Evolutionary conservation across 2,797 vertebrate species (phyloP).

Genomic region (Periparus ater): DNA sequence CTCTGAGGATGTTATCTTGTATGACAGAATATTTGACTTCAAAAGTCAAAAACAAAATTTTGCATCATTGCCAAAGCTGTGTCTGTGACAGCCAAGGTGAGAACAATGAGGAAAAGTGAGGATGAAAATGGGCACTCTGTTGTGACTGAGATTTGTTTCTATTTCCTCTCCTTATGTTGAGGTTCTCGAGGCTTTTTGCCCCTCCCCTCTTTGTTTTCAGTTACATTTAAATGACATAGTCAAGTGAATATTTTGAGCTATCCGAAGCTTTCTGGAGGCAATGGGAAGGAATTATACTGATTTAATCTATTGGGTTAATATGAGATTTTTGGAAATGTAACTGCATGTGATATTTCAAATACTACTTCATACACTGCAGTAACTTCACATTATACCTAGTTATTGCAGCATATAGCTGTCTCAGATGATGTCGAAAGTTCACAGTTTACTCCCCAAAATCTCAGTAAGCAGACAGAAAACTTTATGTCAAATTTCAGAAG

Average conservation of each 20-base stretch:
- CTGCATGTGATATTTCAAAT: background rate
- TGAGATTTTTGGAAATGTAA: background rate
- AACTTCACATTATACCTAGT: background rate
- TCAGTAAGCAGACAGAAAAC: background rate
- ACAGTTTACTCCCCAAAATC: background rate
- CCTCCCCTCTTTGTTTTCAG: background rate
- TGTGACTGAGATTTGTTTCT: background rate
- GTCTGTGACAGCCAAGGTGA: background rate
- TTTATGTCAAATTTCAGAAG: background rate
- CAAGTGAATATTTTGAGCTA: background rate
- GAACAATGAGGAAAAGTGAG: constrained; percentile 2
- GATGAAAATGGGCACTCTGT: background rate
- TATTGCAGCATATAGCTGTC: background rate
- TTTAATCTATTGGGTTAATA: background rate
- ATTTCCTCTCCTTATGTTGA: background rate
- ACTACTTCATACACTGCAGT: background rate
- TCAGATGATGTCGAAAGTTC: background rate
- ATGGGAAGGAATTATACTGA: background rate
- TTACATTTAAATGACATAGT: background rate
- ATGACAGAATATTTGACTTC: background rate
- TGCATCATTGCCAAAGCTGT: background rate
- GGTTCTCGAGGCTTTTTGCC: accelerated
- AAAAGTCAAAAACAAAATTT: background rate
- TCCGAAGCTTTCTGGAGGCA: background rate
- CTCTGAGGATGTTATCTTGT: background rate